Evolutionary conservation across 2,888 invertebrate genomes (phyloP), one percentile per base, ranked within the genome.

Genomic region (Drosophila imparisetae): DNA sequence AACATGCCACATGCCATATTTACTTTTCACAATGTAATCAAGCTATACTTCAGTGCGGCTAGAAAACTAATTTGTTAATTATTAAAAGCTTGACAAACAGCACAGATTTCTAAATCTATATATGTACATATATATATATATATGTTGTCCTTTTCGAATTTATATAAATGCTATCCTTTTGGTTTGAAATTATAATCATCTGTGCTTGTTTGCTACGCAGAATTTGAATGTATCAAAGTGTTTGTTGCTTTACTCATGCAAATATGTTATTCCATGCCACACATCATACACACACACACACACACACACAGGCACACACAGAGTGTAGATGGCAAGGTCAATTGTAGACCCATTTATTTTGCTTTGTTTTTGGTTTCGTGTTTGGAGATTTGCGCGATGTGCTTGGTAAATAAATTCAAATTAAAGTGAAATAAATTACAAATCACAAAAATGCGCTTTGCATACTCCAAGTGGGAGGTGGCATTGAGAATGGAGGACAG

Each of bases 401-500:
- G 36, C 21, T 11, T 21, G 49, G 68, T 64, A 74, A 80, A 87
- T 80, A 87, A 84, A 84, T 86, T 85, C 67, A 82, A 84, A 84
- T 87, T 85, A 77, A 84, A 82, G 64, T 64, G 72, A 83, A 82
- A 87, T 84, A 85, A 82, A 87, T 84, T 79, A 69, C 66, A 85
- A 82, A 87, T 84, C 77, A 69, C 66, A 66, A 69, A 59, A 57
- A 58, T 72, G 53, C 70, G 70, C 62, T 70, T 53, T 42, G 45
- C 71, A 70, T 57, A 70, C 57, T 24, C 36, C 15, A 34, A 30
- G 24, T 24, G 45, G 24, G 11, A 15, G 15, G 15, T 27, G 65
- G 48, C 15, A 13, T 13, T 36, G 50, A 27, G 11, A 2, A 8
- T 45, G 45, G 24, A 15, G 45, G 45, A 15, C 45, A 15, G 21